Conservation (phyloP, 2,113 vertebrate species). For the Saguinus midas region DNA sequence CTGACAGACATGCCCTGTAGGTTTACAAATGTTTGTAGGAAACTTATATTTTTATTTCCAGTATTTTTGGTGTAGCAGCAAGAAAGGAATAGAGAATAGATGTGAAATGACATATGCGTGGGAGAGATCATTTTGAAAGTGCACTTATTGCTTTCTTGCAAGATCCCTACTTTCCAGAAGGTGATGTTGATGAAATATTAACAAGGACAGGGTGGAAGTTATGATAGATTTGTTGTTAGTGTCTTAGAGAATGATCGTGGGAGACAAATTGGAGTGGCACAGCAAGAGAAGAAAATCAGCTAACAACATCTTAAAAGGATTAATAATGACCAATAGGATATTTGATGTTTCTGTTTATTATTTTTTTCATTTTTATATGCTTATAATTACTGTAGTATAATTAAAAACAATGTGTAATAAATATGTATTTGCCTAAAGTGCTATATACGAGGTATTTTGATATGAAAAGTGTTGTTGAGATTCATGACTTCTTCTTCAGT, state of each 20-base stretch:
- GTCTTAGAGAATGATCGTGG: background rate
- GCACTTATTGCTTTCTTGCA: slow-evolving; percentile 1
- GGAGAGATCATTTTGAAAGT: slow-evolving; percentile 42
- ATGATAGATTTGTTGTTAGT: slow-evolving; percentile 14
- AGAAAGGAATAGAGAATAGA: slow-evolving; percentile 39
- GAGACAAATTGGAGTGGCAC: background rate
- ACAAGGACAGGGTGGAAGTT: background rate
- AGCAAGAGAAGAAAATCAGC: background rate
- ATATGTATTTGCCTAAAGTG: slow-evolving; percentile 4
- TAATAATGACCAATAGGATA: background rate
- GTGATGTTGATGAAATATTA: slow-evolving; percentile 42
- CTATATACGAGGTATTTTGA: background rate
- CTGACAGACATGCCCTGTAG: slow-evolving; percentile 74
- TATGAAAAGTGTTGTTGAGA: background rate
- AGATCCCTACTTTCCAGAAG: slow-evolving; percentile 1
- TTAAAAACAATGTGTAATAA: background rate
- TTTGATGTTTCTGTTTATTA: background rate
- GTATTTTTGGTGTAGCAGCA: slow-evolving; percentile 68
- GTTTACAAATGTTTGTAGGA: slow-evolving; percentile 71
- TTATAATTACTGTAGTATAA: background rate
- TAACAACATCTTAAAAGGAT: background rate
- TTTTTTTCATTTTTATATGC: background rate
- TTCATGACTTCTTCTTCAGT: background rate
- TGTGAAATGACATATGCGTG: slow-evolving; percentile 39
- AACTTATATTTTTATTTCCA: slow-evolving; percentile 76